Percentiles rank a stretch among this genome's conserved stretches.
These are phyloP conservation scores for Brachionus plicatilis DNA, from an alignment of 1,140 invertebrate species.

Conservation along the genomic window DNA sequence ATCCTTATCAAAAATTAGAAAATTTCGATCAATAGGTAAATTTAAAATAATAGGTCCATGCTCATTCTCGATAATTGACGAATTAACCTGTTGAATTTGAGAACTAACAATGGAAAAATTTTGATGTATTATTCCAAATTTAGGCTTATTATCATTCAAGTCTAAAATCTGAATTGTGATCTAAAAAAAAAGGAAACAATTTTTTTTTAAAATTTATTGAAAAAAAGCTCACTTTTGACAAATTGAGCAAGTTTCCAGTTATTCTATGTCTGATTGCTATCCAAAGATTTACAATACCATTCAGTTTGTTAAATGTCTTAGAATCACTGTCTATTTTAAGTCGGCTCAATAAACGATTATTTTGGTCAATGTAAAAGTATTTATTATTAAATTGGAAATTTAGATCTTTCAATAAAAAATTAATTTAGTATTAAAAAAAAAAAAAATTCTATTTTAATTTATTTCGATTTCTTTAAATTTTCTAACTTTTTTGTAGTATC, in stretches of 20 bases:
- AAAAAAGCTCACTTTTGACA: background rate
- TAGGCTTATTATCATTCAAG: conserved; percentile 12
- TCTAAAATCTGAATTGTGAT: background rate
- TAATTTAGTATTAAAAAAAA: no score
- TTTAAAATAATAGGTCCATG: background rate
- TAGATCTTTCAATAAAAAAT: background rate
- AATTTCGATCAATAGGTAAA: background rate
- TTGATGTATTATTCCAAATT: background rate
- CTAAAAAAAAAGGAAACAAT: background rate
- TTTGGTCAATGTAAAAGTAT: background rate
- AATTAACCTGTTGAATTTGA: background rate
- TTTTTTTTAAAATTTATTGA: background rate
- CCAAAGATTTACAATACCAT: background rate
- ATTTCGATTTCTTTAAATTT: background rate
- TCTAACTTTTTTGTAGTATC: no score
- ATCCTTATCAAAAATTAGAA: background rate
- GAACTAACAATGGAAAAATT: background rate
- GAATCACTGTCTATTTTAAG: background rate
- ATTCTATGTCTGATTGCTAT: background rate
- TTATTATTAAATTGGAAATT: background rate
- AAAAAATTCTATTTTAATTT: background rate
- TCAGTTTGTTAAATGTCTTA: background rate
- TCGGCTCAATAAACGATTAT: background rate
- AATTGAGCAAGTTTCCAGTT: background rate
- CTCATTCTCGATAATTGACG: background rate